Percentiles rank a stretch among this genome's conserved stretches.
Evolutionary conservation across 92 coral and sea anemone genomes (phyloP).

Genomic region (Montipora capitata): DNA sequence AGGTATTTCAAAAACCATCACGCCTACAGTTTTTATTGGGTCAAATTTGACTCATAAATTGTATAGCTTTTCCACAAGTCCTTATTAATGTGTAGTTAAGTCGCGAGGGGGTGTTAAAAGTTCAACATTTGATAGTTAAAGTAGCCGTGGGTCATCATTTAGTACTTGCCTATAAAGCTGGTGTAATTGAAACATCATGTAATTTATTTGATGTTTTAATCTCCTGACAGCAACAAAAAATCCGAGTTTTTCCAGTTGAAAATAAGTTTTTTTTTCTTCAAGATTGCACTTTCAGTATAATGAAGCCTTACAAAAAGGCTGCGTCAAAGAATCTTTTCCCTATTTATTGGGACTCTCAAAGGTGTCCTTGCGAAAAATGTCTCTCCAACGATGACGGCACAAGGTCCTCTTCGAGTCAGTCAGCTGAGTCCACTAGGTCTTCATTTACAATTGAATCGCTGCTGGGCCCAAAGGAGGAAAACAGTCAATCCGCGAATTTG

Average conservation of each 20-base stretch:
- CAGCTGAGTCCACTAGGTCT: background rate
- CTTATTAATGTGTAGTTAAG: conserved; percentile 22
- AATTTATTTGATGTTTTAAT: background rate
- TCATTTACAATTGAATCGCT: conserved; percentile 45
- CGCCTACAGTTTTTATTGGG: conserved; percentile 36
- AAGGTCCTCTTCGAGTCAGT: background rate
- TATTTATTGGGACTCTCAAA: conserved; percentile 25
- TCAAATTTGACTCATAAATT: conserved; percentile 27
- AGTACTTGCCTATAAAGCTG: background rate
- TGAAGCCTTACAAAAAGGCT: conserved; percentile 31
- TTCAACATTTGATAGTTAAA: background rate
- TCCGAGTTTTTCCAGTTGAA: no score
- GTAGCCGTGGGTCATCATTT: background rate
- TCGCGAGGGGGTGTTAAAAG: conserved; percentile 27
- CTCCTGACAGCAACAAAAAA: background rate
- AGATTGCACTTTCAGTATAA: background rate
- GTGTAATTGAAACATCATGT: no score
- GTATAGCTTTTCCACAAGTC: conserved; percentile 26
- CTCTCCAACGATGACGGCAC: background rate
- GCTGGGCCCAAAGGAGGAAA: conserved; percentile 16
- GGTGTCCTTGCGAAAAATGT: conserved; percentile 39
- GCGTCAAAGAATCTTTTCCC: conserved; percentile 17
- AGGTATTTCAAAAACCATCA: conserved; percentile 54
- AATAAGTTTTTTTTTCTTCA: background rate
- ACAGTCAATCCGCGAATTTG: background rate